Evolutionary conservation across 2,113 vertebrate genomes (phyloP).

Genomic region (Physeter macrocephalus): DNA sequence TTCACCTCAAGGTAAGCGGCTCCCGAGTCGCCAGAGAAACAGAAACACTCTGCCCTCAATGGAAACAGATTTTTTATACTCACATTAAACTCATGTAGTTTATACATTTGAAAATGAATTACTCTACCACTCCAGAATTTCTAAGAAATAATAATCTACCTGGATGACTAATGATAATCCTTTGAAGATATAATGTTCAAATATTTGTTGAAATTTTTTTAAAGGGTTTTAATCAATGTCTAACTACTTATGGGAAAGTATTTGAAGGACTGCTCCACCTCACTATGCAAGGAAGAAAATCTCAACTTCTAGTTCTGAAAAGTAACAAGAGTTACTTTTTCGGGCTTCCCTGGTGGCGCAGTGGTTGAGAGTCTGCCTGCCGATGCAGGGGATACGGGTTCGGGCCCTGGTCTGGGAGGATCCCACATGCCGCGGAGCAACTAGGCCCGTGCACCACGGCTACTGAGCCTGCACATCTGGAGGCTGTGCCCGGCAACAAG

Average conservation of each 20-base stretch:
- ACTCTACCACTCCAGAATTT: neutral
- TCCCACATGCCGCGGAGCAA: no score
- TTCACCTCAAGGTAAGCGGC: neutral
- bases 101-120: constrained; percentile 38
- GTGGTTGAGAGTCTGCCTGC: no score
- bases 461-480: no score
- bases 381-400: no score
- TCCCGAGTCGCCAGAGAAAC: neutral
- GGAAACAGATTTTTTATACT: neutral
- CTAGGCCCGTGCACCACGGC: no score
- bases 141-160: constrained; percentile 30
- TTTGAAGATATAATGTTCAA: constrained; percentile 45
- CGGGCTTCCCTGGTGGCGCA: no score
- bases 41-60: neutral
- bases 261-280: neutral
- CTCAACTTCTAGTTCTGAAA: neutral
- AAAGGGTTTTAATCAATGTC: constrained; percentile 22
- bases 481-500: no score
- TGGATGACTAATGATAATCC: constrained; percentile 25
- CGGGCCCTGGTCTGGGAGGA: no score
- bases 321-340: neutral
- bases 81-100: neutral
- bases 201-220: constrained; percentile 42
- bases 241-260: neutral
- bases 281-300: neutral